These are phyloP conservation scores for Laticauda laticaudata DNA, from an alignment of 2,113 vertebrate species.

Conservation along the genomic window DNA sequence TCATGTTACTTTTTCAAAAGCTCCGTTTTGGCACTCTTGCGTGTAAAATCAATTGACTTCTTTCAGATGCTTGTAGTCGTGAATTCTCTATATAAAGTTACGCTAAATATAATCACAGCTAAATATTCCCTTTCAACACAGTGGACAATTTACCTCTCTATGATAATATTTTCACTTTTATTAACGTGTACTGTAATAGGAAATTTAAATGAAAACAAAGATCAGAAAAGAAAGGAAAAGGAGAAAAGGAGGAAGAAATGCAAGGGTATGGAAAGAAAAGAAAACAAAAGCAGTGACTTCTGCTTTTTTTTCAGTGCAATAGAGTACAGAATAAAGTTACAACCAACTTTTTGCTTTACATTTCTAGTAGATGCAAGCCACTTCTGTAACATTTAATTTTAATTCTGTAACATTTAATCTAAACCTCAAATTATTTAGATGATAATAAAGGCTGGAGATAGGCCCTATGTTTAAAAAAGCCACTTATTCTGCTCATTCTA, in stretches of 20 bases:
- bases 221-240: background rate
- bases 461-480: background rate
- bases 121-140: background rate
- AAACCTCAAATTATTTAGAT: background rate
- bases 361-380: background rate
- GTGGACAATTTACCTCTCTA: too few relatives aligned
- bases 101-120: background rate
- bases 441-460: background rate
- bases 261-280: background rate
- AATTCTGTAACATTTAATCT: background rate
- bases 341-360: background rate
- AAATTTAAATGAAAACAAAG: background rate
- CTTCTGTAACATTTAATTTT: background rate
- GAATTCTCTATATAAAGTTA: background rate
- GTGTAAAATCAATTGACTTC: background rate
- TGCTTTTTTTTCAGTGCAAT: background rate
- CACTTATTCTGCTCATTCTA: background rate
- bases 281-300: background rate
- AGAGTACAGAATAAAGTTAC: background rate
- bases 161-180: background rate
- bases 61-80: background rate
- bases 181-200: background rate
- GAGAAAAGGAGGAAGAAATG: background rate
- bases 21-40: background rate
- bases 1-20: background rate